Percentiles rank a stretch among this genome's conserved stretches.
Evolutionary conservation across 1,140 invertebrate species (phyloP).

Genomic region (Neodiprion virginianus): DNA sequence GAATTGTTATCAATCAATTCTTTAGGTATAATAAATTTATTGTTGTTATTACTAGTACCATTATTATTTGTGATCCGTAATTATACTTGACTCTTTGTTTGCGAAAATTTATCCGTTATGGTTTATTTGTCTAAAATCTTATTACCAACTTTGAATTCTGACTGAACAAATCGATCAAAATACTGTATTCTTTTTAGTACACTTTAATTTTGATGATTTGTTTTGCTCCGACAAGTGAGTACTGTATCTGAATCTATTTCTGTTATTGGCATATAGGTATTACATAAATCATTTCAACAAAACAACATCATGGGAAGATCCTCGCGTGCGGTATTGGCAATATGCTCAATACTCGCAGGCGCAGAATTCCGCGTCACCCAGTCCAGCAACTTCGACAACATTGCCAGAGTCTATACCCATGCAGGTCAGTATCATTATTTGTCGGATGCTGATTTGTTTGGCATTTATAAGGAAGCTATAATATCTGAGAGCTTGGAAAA

Average conservation of each 20-base stretch:
- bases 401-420: conserved; percentile 64
- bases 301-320: conserved; percentile 75
- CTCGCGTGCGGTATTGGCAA: conserved; percentile 66
- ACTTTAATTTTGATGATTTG: no score
- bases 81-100: no score
- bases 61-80: no score
- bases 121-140: no score
- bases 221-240: no score
- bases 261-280: conserved; percentile 63
- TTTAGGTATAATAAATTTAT: no score
- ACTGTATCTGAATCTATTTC: conserved; percentile 3
- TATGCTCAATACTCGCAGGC: conserved; percentile 55
- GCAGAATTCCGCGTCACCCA: conserved; percentile 53
- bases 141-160: no score
- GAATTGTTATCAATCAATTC: no score
- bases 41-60: no score
- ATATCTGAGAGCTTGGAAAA: conserved; percentile 20
- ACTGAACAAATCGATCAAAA: no score
- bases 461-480: conserved; percentile 39
- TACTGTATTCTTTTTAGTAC: no score
- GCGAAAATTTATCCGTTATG: no score
- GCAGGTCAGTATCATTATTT: conserved; percentile 56
- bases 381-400: conserved; percentile 57
- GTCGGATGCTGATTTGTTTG: conserved; percentile 32
- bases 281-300: conserved; percentile 78